These are phyloP conservation scores for Eristalis intricaria DNA, from an alignment of 2,888 invertebrate species.

Conservation along the genomic window DNA sequence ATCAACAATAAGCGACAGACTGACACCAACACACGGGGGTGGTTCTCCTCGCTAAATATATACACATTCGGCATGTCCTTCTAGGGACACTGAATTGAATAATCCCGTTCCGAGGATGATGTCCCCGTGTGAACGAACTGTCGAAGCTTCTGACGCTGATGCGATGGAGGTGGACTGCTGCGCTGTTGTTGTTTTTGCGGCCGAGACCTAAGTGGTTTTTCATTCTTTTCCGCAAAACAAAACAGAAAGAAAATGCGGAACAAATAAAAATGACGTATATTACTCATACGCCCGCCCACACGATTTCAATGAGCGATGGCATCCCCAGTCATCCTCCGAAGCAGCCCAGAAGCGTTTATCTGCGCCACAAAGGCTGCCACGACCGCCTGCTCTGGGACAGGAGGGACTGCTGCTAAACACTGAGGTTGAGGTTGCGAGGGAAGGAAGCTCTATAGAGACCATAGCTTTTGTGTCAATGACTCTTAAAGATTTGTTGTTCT, in stretches of 20 bases:
- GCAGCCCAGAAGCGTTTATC: constrained; percentile 24
- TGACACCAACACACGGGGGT: neutral
- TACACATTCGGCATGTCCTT: constrained; percentile 11
- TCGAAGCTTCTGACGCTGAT: neutral
- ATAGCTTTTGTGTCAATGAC: constrained; percentile 62
- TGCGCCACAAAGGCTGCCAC: constrained; percentile 21
- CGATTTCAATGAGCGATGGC: constrained; percentile 32
- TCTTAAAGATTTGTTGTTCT: constrained; percentile 38
- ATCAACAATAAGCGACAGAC: constrained; percentile 16
- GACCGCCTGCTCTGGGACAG: neutral
- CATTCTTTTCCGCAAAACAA: constrained; percentile 50
- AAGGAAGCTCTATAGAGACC: constrained; percentile 4
- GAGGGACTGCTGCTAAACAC: neutral
- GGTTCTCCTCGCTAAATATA: constrained; percentile 13
- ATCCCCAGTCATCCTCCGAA: constrained; percentile 36
- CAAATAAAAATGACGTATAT: constrained; percentile 43
- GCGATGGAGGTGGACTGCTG: constrained; percentile 22
- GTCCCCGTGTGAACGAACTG: constrained; percentile 62
- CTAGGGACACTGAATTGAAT: constrained; percentile 43
- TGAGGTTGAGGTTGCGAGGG: neutral
- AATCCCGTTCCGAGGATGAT: constrained; percentile 30
- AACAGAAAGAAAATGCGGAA: neutral
- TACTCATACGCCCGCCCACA: constrained; percentile 63
- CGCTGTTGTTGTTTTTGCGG: constrained; percentile 4
- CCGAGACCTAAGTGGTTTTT: constrained; percentile 31